Conservation (phyloP, 2,113 vertebrate genomes). For the Gymnobelideus leadbeateri region DNA sequence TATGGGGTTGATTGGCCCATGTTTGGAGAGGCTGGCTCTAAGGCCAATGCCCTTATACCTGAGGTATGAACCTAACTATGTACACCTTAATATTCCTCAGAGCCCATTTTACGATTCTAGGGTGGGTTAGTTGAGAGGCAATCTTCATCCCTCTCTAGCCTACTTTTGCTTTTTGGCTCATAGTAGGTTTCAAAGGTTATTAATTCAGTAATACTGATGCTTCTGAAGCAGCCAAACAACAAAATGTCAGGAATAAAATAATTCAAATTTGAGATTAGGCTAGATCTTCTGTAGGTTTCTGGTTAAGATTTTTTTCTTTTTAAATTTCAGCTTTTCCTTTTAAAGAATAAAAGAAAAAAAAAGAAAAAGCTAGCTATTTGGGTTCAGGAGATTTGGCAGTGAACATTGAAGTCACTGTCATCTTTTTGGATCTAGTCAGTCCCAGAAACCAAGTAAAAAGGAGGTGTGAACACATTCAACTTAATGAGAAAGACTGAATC, state of each 20-base stretch:
- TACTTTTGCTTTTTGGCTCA: not conserved
- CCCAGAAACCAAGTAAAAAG: slow-evolving; percentile 21
- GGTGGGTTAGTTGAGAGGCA: not conserved
- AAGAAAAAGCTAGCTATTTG: not conserved
- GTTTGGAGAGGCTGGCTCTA: not conserved
- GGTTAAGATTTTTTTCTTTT: slow-evolving; percentile 13
- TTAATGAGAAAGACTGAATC: slow-evolving; percentile 3
- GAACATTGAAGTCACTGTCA: not conserved
- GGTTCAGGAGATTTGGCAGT: slow-evolving; percentile 1
- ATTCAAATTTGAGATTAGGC: slow-evolving; percentile 7
- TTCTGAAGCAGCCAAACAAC: slow-evolving; percentile 35
- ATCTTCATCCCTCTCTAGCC: not conserved
- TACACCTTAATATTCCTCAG: not conserved
- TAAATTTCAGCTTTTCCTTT: not conserved
- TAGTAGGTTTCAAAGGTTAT: not conserved
- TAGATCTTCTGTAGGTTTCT: not conserved
- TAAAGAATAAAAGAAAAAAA: not conserved
- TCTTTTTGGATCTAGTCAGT: slow-evolving; percentile 38
- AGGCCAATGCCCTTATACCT: not conserved
- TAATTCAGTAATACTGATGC: slow-evolving; percentile 33
- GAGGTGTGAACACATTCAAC: not conserved
- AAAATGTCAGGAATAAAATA: slow-evolving; percentile 47
- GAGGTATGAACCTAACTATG: not conserved
- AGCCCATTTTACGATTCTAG: not conserved
- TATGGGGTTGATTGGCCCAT: not conserved